Conservation (phyloP, 1,140 invertebrate species). For the Carcinoscorpius rotundicauda region DNA sequence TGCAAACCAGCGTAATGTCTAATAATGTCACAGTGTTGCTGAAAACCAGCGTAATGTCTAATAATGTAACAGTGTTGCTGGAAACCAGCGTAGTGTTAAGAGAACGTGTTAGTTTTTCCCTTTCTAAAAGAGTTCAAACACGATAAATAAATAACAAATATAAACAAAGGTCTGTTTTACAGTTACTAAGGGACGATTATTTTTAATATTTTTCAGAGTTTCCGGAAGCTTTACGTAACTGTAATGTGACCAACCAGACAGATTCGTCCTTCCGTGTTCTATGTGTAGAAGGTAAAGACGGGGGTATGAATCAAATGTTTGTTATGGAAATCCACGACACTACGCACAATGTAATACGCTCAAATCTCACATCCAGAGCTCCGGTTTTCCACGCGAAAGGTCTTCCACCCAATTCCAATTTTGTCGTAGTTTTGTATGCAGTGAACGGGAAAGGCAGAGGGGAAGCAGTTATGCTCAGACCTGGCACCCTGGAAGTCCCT, state of each 20-base stretch:
- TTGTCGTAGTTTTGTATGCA: conserved; percentile 46
- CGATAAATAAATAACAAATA: no score
- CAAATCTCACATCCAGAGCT: conserved; percentile 15
- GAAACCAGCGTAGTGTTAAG: no score
- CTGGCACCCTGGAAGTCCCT: conserved; percentile 16
- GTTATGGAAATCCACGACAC: conserved; percentile 57
- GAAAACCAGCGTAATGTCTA: no score
- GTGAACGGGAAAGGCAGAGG: conserved; percentile 55
- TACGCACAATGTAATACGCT: conserved; percentile 29
- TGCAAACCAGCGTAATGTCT: no score
- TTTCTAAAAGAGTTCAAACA: no score
- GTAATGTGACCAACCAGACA: conserved; percentile 71
- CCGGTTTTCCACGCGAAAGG: conserved; percentile 17
- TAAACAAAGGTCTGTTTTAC: no score
- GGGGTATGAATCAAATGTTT: conserved; percentile 65
- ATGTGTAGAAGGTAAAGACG: conserved; percentile 69
- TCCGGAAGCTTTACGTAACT: conserved; percentile 65
- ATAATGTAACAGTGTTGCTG: no score
- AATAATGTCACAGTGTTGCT: no score
- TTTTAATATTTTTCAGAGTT: conserved; percentile 42
- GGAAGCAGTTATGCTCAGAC: conserved; percentile 32
- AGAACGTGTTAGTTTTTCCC: no score
- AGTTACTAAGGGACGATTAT: no score
- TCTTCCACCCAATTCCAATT: conserved; percentile 14
- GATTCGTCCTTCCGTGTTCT: conserved; percentile 60